Conservation (phyloP, 2,888 invertebrate genomes). For the Oegoconia quadripuncta region DNA sequence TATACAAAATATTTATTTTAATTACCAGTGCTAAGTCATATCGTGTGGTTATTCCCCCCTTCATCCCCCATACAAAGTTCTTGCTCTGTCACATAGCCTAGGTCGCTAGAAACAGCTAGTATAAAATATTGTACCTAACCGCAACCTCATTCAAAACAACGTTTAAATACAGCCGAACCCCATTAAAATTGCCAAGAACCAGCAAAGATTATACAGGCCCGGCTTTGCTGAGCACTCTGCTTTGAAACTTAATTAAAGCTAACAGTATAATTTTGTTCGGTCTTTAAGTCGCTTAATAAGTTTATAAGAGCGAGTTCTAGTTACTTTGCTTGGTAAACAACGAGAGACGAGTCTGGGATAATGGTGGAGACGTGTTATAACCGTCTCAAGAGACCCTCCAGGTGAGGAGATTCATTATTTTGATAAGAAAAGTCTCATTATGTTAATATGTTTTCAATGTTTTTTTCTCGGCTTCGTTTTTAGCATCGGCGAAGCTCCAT, state of each 20-base stretch:
- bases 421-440: neutral
- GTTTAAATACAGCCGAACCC: neutral
- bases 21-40: no score
- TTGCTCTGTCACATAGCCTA: slow-evolving; percentile 1
- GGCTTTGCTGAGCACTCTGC: slow-evolving; percentile 25
- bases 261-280: slow-evolving; percentile 46
- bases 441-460: neutral
- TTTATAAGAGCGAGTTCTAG: slow-evolving; percentile 24
- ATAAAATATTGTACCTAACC: no score
- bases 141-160: neutral
- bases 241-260: slow-evolving; percentile 42
- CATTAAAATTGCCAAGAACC: slow-evolving; percentile 22
- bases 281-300: slow-evolving; percentile 37
- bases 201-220: slow-evolving; percentile 27
- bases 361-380: neutral
- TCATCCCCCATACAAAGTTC: neutral
- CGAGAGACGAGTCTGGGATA: neutral
- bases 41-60: no score
- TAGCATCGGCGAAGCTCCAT: no score
- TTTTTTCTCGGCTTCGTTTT: no score
- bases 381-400: no score
- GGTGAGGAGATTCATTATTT: no score
- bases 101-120: no score
- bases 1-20: no score
- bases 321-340: slow-evolving; percentile 1